These are phyloP conservation scores for Holothuria leucospilota DNA, from an alignment of 53 echinoderm and acorn worm genomes.

Conservation along the genomic window DNA sequence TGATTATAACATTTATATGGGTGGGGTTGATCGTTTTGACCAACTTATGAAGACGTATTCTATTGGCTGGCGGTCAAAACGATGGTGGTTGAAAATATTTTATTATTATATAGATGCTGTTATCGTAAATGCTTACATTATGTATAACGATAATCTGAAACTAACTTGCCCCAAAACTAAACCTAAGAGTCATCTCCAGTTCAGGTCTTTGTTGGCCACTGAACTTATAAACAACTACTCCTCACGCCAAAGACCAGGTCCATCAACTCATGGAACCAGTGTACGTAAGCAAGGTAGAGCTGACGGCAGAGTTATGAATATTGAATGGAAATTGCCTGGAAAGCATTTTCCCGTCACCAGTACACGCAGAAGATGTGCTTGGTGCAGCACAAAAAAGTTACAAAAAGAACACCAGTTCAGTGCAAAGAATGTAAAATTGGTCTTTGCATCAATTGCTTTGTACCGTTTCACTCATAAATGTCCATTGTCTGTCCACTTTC, in stretches of 20 bases:
- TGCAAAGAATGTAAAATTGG: conserved; percentile 24
- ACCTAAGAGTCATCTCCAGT: conserved; percentile 17
- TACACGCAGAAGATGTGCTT: conserved; percentile 26
- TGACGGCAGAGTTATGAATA: conserved; percentile 25
- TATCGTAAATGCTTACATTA: conserved; percentile 33
- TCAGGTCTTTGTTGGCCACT: conserved; percentile 27
- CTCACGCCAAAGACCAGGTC: conserved; percentile 20
- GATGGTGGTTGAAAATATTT: conserved; percentile 31
- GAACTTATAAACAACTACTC: conserved; percentile 12
- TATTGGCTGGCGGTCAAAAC: conserved; percentile 36
- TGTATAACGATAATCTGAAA: conserved; percentile 21
- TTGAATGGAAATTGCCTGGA: conserved; percentile 22
- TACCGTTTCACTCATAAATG: conserved; percentile 22
- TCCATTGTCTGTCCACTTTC: conserved; percentile 15
- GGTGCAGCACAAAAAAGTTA: conserved; percentile 21
- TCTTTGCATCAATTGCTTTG: conserved; percentile 19
- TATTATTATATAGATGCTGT: conserved; percentile 9
- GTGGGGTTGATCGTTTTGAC: conserved; percentile 31
- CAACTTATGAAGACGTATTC: conserved; percentile 26
- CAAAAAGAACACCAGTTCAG: conserved; percentile 24
- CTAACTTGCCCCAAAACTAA: conserved; percentile 1
- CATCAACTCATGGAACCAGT: neutral
- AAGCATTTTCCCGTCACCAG: conserved; percentile 3
- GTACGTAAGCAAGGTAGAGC: conserved; percentile 34
- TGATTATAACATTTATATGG: conserved; percentile 21